These are phyloP conservation scores for Macroglossus sobrinus DNA, from an alignment of 2,113 vertebrate species.

Conservation along the genomic window DNA sequence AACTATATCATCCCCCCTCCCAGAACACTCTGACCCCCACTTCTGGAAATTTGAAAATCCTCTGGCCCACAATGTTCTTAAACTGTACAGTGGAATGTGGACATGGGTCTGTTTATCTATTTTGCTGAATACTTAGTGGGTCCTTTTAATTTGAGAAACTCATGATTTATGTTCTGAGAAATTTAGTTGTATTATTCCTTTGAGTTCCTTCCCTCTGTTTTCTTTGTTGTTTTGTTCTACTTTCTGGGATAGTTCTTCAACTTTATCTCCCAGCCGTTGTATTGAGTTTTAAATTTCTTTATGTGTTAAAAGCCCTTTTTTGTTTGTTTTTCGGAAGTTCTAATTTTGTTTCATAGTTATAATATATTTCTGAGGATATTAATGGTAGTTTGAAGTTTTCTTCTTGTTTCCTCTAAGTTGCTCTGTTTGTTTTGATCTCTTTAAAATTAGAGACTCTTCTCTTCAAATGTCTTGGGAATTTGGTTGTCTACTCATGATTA, in stretches of 20 bases:
- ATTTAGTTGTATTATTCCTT: slow-evolving; percentile 30
- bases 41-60: slow-evolving; percentile 5
- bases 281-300: slow-evolving; percentile 31
- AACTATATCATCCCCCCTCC: background rate
- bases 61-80: background rate
- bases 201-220: background rate
- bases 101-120: background rate
- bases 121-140: slow-evolving; percentile 2
- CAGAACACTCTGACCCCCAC: background rate
- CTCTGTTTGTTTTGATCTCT: slow-evolving; percentile 5
- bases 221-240: slow-evolving; percentile 27
- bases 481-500: background rate
- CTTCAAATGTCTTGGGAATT: background rate
- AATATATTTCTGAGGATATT: slow-evolving; percentile 4
- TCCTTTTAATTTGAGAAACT: background rate
- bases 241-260: slow-evolving; percentile 8
- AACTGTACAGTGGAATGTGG: background rate
- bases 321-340: slow-evolving; percentile 36
- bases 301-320: background rate
- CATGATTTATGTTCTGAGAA: slow-evolving; percentile 13
- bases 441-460: slow-evolving; percentile 31
- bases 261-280: background rate
- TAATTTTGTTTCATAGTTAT: slow-evolving; percentile 10
- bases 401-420: background rate
- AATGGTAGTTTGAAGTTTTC: background rate